Conservation (phyloP, 2,113 vertebrate species). For the Emydura subglobosa region DNA sequence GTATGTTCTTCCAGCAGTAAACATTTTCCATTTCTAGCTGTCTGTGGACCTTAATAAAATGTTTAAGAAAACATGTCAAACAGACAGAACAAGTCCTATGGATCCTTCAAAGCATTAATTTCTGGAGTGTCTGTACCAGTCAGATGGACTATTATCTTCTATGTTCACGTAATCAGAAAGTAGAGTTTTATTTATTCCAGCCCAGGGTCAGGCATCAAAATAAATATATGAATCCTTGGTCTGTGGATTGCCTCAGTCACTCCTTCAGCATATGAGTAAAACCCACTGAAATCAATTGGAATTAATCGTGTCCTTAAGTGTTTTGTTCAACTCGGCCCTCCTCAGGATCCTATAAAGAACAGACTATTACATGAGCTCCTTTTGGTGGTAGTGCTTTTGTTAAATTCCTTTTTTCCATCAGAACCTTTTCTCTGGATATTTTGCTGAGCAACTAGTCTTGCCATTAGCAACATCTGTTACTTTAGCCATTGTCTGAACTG, state of each 20-base stretch:
- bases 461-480: neutral
- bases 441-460: neutral
- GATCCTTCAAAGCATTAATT: neutral
- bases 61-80: neutral
- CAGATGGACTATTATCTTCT: too few species aligned
- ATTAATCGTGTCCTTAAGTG: fast-evolving
- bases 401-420: neutral
- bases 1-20: neutral
- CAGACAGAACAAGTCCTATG: neutral
- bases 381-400: neutral
- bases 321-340: neutral
- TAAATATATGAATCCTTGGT: too few species aligned
- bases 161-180: fast-evolving
- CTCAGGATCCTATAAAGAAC: neutral
- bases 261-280: neutral
- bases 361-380: neutral
- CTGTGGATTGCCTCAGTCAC: neutral
- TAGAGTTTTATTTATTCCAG: fast-evolving
- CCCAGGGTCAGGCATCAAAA: fast-evolving
- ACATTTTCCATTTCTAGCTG: neutral
- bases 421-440: neutral
- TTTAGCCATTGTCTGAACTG: neutral
- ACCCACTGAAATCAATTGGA: fast-evolving
- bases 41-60: neutral
- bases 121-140: fast-evolving